Evolutionary conservation across 2,113 vertebrate genomes (phyloP).

Genomic region (pig (Sus scrofa)): DNA sequence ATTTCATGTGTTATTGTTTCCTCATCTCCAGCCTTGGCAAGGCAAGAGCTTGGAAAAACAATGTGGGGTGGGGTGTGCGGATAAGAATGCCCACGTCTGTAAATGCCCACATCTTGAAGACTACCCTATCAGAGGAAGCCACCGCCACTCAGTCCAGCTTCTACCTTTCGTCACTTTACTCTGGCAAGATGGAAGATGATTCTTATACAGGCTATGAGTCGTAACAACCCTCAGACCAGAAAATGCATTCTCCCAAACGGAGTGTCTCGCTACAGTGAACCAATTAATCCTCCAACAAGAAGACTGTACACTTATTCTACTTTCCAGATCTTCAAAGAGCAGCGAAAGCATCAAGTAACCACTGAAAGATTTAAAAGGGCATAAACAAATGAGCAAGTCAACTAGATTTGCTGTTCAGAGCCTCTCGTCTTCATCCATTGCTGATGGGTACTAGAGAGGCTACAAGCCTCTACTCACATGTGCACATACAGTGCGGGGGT

Average conservation of each 20-base stretch:
- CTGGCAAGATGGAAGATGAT: not conserved
- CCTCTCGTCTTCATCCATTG: conserved; percentile 56
- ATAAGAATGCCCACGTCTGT: not conserved
- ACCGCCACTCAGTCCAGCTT: not conserved
- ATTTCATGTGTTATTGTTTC: not conserved
- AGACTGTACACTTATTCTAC: conserved; percentile 68
- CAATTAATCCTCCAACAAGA: conserved; percentile 42
- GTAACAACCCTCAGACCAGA: not conserved
- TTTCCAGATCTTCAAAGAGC: conserved; percentile 75
- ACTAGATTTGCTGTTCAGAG: conserved; percentile 68
- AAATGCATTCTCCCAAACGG: conserved; percentile 4
- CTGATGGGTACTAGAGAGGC: conserved; percentile 69
- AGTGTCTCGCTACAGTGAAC: conserved; percentile 7
- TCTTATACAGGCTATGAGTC: not conserved
- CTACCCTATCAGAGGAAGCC: not conserved
- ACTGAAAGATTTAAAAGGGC: conserved; percentile 78
- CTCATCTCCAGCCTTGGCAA: not conserved
- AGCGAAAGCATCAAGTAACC: conserved; percentile 79
- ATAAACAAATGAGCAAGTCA: conserved; percentile 25
- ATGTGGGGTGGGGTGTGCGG: not conserved
- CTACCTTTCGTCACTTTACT: not conserved
- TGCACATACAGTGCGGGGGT: not conserved
- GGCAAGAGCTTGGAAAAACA: not conserved
- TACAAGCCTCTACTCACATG: not conserved
- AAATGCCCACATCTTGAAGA: not conserved